Evolutionary conservation across 2,888 invertebrate species (phyloP), one percentile per base, ranked within the genome.

Genomic region (Apomyelois bistriatella): DNA sequence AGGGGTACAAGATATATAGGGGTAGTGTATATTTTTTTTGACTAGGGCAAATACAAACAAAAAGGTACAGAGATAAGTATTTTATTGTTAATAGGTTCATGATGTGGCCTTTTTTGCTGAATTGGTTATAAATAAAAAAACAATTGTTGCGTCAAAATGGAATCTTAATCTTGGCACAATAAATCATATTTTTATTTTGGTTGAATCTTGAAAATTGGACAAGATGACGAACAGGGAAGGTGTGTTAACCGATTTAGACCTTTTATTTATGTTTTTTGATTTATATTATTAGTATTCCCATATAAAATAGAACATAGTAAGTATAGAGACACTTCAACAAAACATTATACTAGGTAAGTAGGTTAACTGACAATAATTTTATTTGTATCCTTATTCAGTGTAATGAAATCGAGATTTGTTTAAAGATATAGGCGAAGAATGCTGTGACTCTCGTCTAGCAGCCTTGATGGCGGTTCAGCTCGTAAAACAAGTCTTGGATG

Each of bases 401-500:
- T 32, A 32, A 9, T 32, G 1, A 8, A 32, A 32, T 32, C 10
- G 7, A 8, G 15, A 13, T n/a, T 28, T 38, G 46, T 15, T 8
- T 16, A 8, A 64, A 76, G 81, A 73, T 54, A 70, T 71, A 28
- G 63, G 58, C 40, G 74, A 75, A 17, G 58, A 65, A 40, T 50
- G 59, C 9, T 64, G 64, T 48, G 75, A 79, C 50, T 64, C 72
- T 8, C 71, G 72, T 0, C 50, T 73, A 35, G 83, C 81, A 10
- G 74, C 75, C 10, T 60, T 79, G 52, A 56, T 79, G 48, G 89
- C 88, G 35, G 70, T 82, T 7, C 82, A 82, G 59, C 70, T 89
- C 32, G 83, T 90, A 15, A 77, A 76, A 49, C 79, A 87, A 63
- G 74, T 90, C 8, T 65, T 90, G 51, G 83, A 90, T 36, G 88